Base-by-base conservation (phyloP, 2,797 vertebrate species). In the Harpagifer antarcticus region DNA sequence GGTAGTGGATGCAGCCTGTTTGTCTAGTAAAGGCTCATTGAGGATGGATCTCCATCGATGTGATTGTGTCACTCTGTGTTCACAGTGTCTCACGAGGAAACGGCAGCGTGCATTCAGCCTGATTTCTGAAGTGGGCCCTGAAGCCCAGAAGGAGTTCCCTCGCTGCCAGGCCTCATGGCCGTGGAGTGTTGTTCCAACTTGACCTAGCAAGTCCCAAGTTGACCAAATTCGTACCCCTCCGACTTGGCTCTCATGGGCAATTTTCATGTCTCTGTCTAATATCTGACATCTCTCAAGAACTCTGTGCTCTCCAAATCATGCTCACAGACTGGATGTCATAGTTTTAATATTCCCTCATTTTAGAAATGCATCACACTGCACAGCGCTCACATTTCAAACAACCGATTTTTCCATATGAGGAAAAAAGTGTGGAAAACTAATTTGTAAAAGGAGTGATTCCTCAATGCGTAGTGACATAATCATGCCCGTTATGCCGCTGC, bases 271-370 rank as follows among this genome's bases (percentile, higher is more conserved):
- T 44, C 72, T 61, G 69, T 81, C 78, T 64, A 74, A 55, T 54
- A 82, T 76, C 53, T 82, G 85, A 87, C 87, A 66, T 91, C 72
- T 82, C 81, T 81, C 76, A 82, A 90, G 87, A 88, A 84, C 73
- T 77, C 76, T 71, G 70, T 50, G 66, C 79, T 79, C 82, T 83
- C 68, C 33, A 70, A 68, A 68, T 72, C 50, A 43, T 17, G 54
- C 52, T 70, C 53, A 42, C 31, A 54, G 3, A 43, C 65, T 42
- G 57, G 13, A 79, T 82, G 75, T 68, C 82, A 76, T 76, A 19
- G 9, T 84, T 84, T 43, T 50, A 63, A 61, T 63, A 72, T 58
- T 60, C 49, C 55, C 65, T 75, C 23, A 44, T 78, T 83, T 68
- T 4, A 80, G 72, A 83, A 81, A 79, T 61, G 79, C 33, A 19